Evolutionary conservation across 2,797 vertebrate genomes (phyloP).

Genomic region (Cryptoprocta ferox): DNA sequence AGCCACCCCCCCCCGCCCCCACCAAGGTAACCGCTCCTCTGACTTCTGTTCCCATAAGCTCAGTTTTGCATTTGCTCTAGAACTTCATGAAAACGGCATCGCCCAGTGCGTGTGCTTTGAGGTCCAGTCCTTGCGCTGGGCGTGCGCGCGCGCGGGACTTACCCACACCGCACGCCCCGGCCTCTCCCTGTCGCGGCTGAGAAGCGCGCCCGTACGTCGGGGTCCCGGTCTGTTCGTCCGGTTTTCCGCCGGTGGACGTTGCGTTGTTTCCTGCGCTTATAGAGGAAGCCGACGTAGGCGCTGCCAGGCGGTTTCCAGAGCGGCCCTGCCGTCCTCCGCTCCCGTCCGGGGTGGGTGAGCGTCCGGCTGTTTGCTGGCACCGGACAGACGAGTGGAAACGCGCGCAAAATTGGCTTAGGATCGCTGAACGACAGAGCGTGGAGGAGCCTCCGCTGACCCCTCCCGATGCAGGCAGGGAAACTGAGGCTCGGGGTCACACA

Average conservation of each 20-base stretch:
- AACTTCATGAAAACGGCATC: background rate
- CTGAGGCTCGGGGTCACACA: background rate
- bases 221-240: rapidly evolving
- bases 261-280: background rate
- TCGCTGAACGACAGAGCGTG: background rate
- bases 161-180: rapidly evolving
- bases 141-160: rapidly evolving
- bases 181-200: rapidly evolving
- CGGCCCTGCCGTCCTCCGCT: background rate
- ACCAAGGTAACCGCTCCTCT: background rate
- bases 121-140: rapidly evolving
- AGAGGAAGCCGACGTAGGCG: background rate
- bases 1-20: too few relatives aligned
- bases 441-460: background rate
- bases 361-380: background rate
- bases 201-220: rapidly evolving
- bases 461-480: background rate
- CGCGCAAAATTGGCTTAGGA: background rate
- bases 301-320: background rate
- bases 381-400: too few relatives aligned
- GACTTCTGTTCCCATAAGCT: background rate
- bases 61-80: background rate
- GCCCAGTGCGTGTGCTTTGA: rapidly evolving
- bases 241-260: background rate
- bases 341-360: background rate